Percentiles rank a stretch among this genome's conserved stretches.
phyloP scores from a whole-genome alignment of 2,113 vertebrate species.

The Marcusenius ussheri region DNA sequence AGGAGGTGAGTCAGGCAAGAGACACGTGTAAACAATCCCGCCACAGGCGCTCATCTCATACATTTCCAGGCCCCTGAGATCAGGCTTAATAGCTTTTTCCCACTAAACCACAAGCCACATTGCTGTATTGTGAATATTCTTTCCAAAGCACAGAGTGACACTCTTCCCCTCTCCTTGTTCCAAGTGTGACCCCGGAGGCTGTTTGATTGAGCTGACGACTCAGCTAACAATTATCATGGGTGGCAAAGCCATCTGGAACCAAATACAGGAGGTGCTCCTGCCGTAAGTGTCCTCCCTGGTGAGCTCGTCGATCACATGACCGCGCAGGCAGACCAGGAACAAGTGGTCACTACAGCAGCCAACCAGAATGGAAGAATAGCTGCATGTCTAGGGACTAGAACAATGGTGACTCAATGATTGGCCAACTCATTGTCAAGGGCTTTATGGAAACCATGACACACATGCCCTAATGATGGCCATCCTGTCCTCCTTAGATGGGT shows the following conservation, averaged over 20 bases:
- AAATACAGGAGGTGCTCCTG: slow-evolving; percentile 84
- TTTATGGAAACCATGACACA: background rate
- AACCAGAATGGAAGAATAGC: background rate
- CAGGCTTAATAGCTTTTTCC: background rate
- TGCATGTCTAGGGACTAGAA: background rate
- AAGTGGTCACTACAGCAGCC: background rate
- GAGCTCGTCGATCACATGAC: background rate
- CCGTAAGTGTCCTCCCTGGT: slow-evolving; percentile 66
- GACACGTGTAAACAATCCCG: background rate
- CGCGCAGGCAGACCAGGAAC: background rate
- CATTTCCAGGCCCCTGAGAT: background rate
- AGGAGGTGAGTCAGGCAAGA: slow-evolving; percentile 66
- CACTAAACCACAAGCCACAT: background rate
- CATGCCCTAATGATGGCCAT: background rate
- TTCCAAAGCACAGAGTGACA: background rate
- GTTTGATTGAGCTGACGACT: slow-evolving; percentile 84
- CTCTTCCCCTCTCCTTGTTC: slow-evolving; percentile 22
- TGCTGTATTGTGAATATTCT: background rate
- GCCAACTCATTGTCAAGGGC: background rate
- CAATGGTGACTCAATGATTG: background rate
- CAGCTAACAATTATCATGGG: slow-evolving; percentile 88
- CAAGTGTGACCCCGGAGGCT: slow-evolving; percentile 90
- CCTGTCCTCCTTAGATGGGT: slow-evolving; percentile 65
- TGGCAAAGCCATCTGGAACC: slow-evolving; percentile 92
- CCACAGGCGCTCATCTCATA: background rate